These are phyloP conservation scores for Spizella passerina DNA, from an alignment of 2,797 vertebrate genomes.

Conservation along the genomic window DNA sequence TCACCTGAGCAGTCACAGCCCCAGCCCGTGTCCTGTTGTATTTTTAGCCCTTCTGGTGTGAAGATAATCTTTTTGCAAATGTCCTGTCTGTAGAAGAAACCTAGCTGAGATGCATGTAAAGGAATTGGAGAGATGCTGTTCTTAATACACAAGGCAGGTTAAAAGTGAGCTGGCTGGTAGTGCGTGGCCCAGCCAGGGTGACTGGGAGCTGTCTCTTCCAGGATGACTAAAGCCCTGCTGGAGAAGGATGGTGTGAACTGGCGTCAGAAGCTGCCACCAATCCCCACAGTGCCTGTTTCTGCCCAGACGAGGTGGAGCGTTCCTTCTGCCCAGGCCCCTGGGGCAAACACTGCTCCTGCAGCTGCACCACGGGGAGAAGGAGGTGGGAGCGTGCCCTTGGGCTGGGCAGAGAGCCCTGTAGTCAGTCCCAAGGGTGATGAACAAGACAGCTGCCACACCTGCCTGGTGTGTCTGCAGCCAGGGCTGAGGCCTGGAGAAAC, in stretches of 20 bases:
- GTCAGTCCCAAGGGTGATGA: background rate
- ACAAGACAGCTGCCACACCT: background rate
- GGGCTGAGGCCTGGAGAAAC: background rate
- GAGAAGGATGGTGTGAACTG: conserved; percentile 86
- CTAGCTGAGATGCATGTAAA: background rate
- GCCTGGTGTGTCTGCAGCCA: background rate
- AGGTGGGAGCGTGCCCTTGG: conserved; percentile 42
- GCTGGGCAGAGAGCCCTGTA: background rate
- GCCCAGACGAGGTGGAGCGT: conserved; percentile 78
- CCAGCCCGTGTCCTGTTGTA: background rate
- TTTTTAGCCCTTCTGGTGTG: background rate
- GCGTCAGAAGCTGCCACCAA: conserved; percentile 89
- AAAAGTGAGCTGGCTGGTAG: background rate
- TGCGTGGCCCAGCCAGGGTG: accelerated
- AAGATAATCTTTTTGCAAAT: background rate
- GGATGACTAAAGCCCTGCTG: conserved; percentile 90
- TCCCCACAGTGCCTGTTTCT: conserved; percentile 86
- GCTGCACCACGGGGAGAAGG: background rate
- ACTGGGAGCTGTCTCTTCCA: conserved; percentile 56
- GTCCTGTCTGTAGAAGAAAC: background rate
- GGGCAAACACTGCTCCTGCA: conserved; percentile 38
- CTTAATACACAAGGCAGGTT: accelerated
- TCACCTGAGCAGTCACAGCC: background rate
- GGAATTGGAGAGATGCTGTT: background rate
- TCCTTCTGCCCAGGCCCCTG: conserved; percentile 8